Base-by-base conservation (phyloP, 2,888 invertebrate genomes). In the Coenonympha arcania region DNA sequence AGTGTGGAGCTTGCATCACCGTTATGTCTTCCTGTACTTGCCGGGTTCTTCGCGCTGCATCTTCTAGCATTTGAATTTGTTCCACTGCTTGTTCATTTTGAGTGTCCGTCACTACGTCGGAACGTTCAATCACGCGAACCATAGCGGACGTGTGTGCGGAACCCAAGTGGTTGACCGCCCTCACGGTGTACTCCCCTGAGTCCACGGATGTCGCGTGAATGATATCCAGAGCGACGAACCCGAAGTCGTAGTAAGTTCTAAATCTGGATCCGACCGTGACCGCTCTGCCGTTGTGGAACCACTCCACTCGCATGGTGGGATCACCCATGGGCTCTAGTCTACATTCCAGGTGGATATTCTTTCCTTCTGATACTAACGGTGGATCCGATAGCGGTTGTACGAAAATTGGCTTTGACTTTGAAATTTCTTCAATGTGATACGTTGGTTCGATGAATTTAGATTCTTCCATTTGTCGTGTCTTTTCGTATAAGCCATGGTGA, bases 161-260 rank as follows among this genome's bases (percentile, higher is more conserved):
- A 26, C 99, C 99, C 31, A 96, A 89, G 66, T 95, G 95, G 71
- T 99, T 99, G 1, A 95, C 94, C 20, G 98, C 98, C 56, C 95
- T 88, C 34, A 93, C 95, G 1, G 96, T 98, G 70, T 99, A 99
- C 84, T 96, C 96, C 44, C 98, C 98, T 28, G 95, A 93, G 80
- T 99, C 99, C 52, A 94, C 89, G n/a, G 95, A 93, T 48, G 95
- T 96, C 15, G 95, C 93, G 71, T 97, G 95, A 56, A 97, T 91
- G 53, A 99, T 96, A 69, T 99, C 99, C 61, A 99, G 84, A 28
- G 98, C 96, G 46, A 99, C 96, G 74, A 95, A 98, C 13, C 99
- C 99, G 75, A 99, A 99, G 73, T 99, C 99, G 69, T 96, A 95
- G 73, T 96, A 95, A 18, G 97, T 96, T 71, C 93, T 92, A 87